These are phyloP conservation scores for Carabus problematicus DNA, from an alignment of 2,888 invertebrate genomes.

Conservation along the genomic window DNA sequence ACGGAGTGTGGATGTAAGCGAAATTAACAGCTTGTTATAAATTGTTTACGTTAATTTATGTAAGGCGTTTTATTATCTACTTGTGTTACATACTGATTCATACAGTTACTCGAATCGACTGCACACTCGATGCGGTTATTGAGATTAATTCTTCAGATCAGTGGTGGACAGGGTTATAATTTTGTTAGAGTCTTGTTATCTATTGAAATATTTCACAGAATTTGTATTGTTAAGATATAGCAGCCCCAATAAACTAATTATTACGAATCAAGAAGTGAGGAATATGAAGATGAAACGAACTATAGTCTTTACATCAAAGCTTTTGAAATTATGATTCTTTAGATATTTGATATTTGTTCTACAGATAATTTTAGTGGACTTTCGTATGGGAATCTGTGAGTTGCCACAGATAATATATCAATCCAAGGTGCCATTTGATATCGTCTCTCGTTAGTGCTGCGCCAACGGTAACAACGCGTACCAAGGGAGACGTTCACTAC, in stretches of 20 bases:
- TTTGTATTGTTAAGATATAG: no score
- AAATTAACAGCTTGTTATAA: constrained; percentile 19
- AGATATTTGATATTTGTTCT: neutral
- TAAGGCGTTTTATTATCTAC: constrained; percentile 9
- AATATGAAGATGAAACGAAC: no score
- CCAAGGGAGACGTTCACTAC: neutral
- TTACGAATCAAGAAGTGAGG: no score
- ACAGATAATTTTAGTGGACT: neutral
- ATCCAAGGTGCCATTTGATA: neutral
- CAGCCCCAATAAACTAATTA: no score
- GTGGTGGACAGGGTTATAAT: no score
- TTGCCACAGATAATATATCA: constrained; percentile 3
- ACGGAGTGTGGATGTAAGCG: neutral
- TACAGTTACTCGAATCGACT: constrained; percentile 1
- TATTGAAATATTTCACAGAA: no score
- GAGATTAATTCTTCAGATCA: no score
- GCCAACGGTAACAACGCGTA: neutral
- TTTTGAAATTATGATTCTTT: neutral
- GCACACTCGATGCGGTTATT: no score
- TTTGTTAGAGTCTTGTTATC: no score
- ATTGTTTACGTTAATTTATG: constrained; percentile 10
- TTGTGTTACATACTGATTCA: constrained; percentile 2
- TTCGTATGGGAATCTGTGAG: neutral
- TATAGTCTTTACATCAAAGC: constrained; percentile 5
- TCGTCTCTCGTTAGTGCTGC: constrained; percentile 9